Evolutionary conservation across 2,888 invertebrate species (phyloP).

Genomic region (Boloria euphrosyne): DNA sequence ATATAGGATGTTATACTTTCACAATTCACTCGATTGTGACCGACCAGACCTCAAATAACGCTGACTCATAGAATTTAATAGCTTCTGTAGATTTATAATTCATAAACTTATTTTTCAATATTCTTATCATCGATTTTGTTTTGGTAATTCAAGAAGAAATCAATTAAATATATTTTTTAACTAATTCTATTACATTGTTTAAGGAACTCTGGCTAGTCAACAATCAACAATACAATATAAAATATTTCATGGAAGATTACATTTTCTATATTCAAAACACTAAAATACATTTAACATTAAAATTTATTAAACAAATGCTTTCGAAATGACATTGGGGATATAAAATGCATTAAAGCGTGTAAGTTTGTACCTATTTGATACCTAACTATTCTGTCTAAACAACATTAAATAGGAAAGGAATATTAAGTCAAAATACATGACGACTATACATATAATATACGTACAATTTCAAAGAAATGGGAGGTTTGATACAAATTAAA

Average conservation of each 20-base stretch:
- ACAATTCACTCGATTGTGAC: slow-evolving; percentile 30
- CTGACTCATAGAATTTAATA: background rate
- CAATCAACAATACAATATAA: slow-evolving; percentile 12
- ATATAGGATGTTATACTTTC: slow-evolving; percentile 57
- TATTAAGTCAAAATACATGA: slow-evolving; percentile 16
- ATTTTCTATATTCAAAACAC: slow-evolving; percentile 52
- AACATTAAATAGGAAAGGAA: slow-evolving; percentile 47
- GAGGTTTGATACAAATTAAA: slow-evolving; percentile 51
- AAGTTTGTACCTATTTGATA: slow-evolving; percentile 72
- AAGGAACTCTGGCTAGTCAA: slow-evolving; percentile 27
- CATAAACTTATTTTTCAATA: background rate
- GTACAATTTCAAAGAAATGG: slow-evolving; percentile 48
- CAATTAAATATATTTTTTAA: background rate
- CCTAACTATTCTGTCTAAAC: slow-evolving; percentile 51
- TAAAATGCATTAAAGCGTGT: slow-evolving; percentile 60
- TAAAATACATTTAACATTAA: slow-evolving; percentile 59
- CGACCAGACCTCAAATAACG: slow-evolving; percentile 28
- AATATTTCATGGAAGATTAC: slow-evolving; percentile 53
- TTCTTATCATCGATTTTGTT: too few species aligned
- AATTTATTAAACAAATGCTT: slow-evolving; percentile 65
- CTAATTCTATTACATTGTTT: background rate
- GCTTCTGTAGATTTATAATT: background rate
- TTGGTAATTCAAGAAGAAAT: too few species aligned
- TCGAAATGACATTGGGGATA: slow-evolving; percentile 57
- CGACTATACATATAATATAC: slow-evolving; percentile 46